Evolutionary conservation across 2,113 vertebrate species (phyloP).

Genomic region (pig (Sus scrofa)): DNA sequence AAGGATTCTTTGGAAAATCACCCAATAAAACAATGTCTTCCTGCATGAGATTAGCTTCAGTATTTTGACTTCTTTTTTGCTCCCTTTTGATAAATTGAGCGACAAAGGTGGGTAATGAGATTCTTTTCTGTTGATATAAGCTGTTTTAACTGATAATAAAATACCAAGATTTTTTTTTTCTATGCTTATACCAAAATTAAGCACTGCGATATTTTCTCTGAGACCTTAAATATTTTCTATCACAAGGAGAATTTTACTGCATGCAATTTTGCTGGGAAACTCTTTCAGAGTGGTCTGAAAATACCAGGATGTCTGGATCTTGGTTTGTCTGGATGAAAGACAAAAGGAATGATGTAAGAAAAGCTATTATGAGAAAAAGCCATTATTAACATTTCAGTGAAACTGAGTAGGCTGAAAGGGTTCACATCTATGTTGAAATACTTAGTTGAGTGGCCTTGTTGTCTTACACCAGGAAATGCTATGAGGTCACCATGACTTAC

Average conservation of each 20-base stretch:
- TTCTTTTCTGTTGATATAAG: neutral
- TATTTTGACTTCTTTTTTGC: neutral
- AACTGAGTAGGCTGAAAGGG: neutral
- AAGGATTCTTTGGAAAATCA: neutral
- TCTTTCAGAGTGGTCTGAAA: neutral
- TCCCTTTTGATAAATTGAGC: neutral
- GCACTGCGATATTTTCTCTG: neutral
- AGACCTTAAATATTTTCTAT: neutral
- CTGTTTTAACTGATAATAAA: constrained; percentile 50
- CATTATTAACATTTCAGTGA: constrained; percentile 45
- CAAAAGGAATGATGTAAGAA: neutral
- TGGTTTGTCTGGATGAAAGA: constrained; percentile 51
- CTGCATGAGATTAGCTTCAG: neutral
- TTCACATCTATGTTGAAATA: neutral
- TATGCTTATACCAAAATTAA: constrained; percentile 35
- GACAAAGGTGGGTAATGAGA: neutral
- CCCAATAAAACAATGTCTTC: neutral
- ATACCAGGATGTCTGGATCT: neutral
- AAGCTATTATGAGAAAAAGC: constrained; percentile 22
- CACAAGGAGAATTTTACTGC: neutral
- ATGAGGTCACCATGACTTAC: neutral
- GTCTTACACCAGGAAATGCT: neutral
- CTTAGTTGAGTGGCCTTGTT: neutral
- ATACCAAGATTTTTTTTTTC: neutral
- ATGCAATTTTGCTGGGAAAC: neutral